Evolutionary conservation across 2,113 vertebrate genomes (phyloP).

Genomic region (Oryzias javanicus): DNA sequence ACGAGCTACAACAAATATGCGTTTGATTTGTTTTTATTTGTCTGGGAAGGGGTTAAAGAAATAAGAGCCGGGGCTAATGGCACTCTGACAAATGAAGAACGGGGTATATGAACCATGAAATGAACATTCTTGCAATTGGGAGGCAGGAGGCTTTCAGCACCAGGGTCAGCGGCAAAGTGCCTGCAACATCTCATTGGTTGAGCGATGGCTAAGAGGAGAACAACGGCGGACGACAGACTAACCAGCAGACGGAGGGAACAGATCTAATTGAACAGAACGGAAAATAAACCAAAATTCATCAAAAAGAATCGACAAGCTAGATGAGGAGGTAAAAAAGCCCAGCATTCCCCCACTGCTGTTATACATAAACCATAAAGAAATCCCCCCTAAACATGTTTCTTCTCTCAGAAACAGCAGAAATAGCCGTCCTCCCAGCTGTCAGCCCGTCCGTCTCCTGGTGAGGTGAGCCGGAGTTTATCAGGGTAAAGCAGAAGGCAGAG

Average conservation of each 20-base stretch:
- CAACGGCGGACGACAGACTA: constrained; percentile 44
- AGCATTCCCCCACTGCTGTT: no score
- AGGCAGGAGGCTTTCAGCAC: constrained; percentile 79
- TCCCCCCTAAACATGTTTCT: constrained; percentile 28
- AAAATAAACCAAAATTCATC: neutral
- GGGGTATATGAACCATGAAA: constrained; percentile 84
- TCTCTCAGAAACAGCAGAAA: constrained; percentile 45
- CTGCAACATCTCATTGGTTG: constrained; percentile 80
- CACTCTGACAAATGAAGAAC: constrained; percentile 82
- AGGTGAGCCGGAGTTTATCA: constrained; percentile 68
- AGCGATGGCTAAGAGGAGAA: constrained; percentile 72
- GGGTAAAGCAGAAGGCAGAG: constrained; percentile 67
- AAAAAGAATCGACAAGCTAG: no score
- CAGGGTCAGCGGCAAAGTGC: constrained; percentile 83
- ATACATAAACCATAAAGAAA: no score
- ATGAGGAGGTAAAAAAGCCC: no score
- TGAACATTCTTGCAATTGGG: constrained; percentile 82
- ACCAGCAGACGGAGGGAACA: constrained; percentile 25
- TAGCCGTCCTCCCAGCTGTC: constrained; percentile 55
- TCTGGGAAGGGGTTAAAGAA: constrained; percentile 81
- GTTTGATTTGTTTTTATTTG: constrained; percentile 81
- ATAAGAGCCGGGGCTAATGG: constrained; percentile 78
- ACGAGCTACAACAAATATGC: constrained; percentile 72
- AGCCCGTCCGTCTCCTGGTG: constrained; percentile 62
- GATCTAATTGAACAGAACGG: constrained; percentile 26